Evolutionary conservation across 2,797 vertebrate genomes (phyloP), one percentile per base, ranked within the genome.

Genomic region (Sphenopsis melanotis): DNA sequence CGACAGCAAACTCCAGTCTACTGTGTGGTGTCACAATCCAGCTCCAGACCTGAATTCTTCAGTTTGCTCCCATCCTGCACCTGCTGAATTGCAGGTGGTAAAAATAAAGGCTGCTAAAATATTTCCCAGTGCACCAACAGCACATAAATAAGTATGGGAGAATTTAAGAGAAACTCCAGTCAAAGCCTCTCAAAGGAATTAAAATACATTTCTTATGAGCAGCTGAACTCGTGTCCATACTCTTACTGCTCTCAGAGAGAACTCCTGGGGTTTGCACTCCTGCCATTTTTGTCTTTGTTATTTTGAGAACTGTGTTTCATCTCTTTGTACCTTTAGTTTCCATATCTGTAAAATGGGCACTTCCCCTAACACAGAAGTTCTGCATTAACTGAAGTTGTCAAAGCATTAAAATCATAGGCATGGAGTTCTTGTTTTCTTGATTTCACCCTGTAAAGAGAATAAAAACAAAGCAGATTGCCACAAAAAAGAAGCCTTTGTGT

Each of bases 401-500:
- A 92, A 85, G 36, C 47, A n/a, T 41, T 71, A 10, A 66, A 83
- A 56, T 17, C 19, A 44, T 6, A 15, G 29, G 37, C 12, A 4
- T 2, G 47, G 27, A 76, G 32, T 21, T 34, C 59, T 92, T 42
- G 24, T 63, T 86, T 82, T 72, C 82, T 77, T 59, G 34, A 80
- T 97, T 93, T 94, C 66, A 75, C 15, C 19, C 79, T 64, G 16
- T 47, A 72, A 80, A 56, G 27, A 47, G 57, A 80, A 53, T 32
- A 46, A 92, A 95, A 61, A 64, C 27, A 65, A 92, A 93, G 72
- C 82, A 22, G 16, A 68, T 52, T 64, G 50, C 81, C 49, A 32
- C 53, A 72, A 82, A 71, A 91, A 78, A 93, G 68, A 81, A 81
- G 37, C 42, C 53, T 84, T 90, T 94, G 91, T 89, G 84, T 92